Percentiles rank a stretch among this genome's conserved stretches.
These are phyloP conservation scores for Sinelater perroti DNA, from an alignment of 2,888 invertebrate genomes.

Conservation along the genomic window DNA sequence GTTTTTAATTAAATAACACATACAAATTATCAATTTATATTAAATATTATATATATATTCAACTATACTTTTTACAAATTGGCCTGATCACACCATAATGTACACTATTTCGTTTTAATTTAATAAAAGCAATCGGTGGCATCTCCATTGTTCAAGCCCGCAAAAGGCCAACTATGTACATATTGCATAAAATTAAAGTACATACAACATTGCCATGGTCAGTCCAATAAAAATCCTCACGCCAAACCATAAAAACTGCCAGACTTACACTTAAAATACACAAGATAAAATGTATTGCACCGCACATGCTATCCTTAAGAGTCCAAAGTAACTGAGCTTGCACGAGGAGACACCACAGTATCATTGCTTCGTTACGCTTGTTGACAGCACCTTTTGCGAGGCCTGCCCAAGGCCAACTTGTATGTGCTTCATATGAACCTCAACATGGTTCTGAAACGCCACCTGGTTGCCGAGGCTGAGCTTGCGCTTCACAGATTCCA, in stretches of 20 bases:
- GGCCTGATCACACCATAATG: neutral
- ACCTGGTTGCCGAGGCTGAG: constrained; percentile 78
- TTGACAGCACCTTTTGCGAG: constrained; percentile 26
- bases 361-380: constrained; percentile 31
- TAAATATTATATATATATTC: constrained; percentile 10
- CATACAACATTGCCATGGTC: neutral
- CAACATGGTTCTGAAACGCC: constrained; percentile 86
- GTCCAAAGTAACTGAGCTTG: constrained; percentile 4
- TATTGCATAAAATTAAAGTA: neutral
- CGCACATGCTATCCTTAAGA: constrained; percentile 11
- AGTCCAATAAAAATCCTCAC: constrained; percentile 16
- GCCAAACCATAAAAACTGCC: too few relatives aligned
- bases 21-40: constrained; percentile 8
- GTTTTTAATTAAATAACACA: constrained; percentile 4
- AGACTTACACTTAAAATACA: constrained; percentile 18
- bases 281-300: constrained; percentile 29
- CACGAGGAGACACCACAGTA: constrained; percentile 17
- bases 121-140: too few relatives aligned
- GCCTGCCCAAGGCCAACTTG: constrained; percentile 72
- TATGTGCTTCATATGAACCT: constrained; percentile 90
- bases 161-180: neutral
- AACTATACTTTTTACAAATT: constrained; percentile 8
- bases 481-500: constrained; percentile 86
- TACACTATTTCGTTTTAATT: constrained; percentile 1
- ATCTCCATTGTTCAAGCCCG: too few relatives aligned